Percentiles rank a stretch among this genome's conserved stretches.
Evolutionary conservation across 2,113 vertebrate genomes (phyloP).

Genomic region (Gobio gobio): DNA sequence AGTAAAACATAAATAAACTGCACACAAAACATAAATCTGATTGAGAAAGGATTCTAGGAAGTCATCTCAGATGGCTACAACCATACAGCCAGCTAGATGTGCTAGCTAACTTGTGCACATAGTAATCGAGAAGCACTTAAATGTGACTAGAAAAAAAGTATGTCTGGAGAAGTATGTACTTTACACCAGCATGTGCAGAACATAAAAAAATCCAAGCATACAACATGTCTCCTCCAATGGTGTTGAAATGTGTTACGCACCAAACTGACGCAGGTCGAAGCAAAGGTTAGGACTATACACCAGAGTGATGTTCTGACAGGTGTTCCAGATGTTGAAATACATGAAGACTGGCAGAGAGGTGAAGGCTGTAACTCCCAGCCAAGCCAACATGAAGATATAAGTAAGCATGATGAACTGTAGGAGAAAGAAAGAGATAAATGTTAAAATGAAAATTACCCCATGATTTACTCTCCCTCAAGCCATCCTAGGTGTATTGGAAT

Average conservation of each 20-base stretch:
- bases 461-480: too few relatives aligned
- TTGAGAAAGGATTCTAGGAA: neutral
- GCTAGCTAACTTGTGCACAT: neutral
- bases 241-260: constrained; percentile 66
- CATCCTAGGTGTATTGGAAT: too few relatives aligned
- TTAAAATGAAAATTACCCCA: too few relatives aligned
- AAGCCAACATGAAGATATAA: constrained; percentile 98
- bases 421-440: constrained; percentile 7
- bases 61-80: neutral
- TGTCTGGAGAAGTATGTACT: neutral
- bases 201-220: neutral
- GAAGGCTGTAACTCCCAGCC: constrained; percentile 96
- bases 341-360: constrained; percentile 97
- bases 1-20: constrained; percentile 1
- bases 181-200: neutral
- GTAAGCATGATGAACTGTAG: constrained; percentile 98
- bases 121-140: neutral
- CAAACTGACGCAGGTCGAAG: constrained; percentile 95
- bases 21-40: neutral
- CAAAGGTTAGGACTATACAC: constrained; percentile 81
- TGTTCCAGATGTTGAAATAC: constrained; percentile 99
- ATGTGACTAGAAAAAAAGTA: neutral
- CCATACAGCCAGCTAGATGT: neutral
- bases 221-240: neutral
- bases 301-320: constrained; percentile 89